These are phyloP conservation scores for Alca torda DNA, from an alignment of 2,797 vertebrate species.

Conservation along the genomic window DNA sequence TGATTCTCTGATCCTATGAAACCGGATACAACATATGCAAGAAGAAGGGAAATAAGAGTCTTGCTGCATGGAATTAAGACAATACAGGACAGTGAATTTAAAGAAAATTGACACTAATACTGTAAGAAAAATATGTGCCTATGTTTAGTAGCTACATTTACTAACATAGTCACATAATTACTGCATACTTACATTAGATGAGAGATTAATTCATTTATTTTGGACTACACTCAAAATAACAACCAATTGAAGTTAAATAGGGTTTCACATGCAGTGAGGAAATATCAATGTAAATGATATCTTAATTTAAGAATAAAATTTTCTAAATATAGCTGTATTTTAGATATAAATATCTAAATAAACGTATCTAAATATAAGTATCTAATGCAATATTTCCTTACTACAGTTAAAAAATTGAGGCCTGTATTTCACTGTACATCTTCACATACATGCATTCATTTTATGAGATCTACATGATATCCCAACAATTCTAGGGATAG, in stretches of 20 bases:
- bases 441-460: background rate
- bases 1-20: background rate
- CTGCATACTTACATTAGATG: background rate
- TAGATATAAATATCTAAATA: background rate
- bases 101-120: background rate
- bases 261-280: background rate
- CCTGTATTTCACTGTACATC: background rate
- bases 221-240: background rate
- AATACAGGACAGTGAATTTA: background rate
- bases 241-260: background rate
- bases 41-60: background rate
- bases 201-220: background rate
- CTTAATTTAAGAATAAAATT: background rate
- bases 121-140: background rate
- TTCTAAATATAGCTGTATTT: background rate
- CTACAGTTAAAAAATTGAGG: background rate
- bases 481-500: background rate
- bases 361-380: background rate
- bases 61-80: background rate
- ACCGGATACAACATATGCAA: background rate
- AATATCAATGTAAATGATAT: background rate
- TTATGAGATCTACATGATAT: background rate
- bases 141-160: background rate
- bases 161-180: background rate
- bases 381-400: background rate